phyloP scores from a whole-genome alignment of 2,888 invertebrate species.

The Leucophenga montana region DNA sequence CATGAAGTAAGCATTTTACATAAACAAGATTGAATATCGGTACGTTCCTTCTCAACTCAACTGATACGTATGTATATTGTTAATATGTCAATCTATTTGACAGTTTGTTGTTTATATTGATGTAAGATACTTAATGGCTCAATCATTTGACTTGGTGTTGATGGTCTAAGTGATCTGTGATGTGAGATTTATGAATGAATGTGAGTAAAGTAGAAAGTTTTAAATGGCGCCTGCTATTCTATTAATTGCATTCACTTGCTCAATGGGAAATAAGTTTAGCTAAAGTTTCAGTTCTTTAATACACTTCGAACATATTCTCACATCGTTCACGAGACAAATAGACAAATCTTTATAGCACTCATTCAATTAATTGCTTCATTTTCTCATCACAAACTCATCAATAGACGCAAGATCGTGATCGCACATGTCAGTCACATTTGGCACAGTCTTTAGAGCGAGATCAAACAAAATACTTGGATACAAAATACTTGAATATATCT shows the following conservation, averaged over 20 bases:
- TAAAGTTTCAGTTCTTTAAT: too few species aligned
- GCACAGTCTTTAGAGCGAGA: slow-evolving; percentile 37
- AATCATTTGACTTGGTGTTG: slow-evolving; percentile 43
- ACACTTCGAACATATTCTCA: slow-evolving; percentile 9
- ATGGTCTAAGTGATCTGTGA: slow-evolving; percentile 54
- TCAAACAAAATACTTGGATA: slow-evolving; percentile 36
- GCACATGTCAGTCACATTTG: slow-evolving; percentile 47
- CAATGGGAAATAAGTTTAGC: too few species aligned
- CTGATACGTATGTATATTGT: slow-evolving; percentile 9
- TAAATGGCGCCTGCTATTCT: too few species aligned
- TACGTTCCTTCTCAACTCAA: background rate
- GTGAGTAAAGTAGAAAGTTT: background rate
- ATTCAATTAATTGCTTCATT: slow-evolving; percentile 60
- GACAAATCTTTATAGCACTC: slow-evolving; percentile 6
- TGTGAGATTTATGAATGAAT: background rate
- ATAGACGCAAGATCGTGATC: slow-evolving; percentile 53
- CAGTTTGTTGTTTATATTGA: slow-evolving; percentile 32
- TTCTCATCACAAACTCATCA: slow-evolving; percentile 50
- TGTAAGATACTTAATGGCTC: slow-evolving; percentile 10
- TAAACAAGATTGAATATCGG: too few species aligned
- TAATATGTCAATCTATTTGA: slow-evolving; percentile 56
- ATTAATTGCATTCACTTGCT: too few species aligned
- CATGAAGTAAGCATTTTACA: background rate
- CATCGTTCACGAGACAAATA: slow-evolving; percentile 14
- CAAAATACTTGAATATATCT: background rate